Percentiles rank a stretch among this genome's conserved stretches.
These are phyloP conservation scores for Amazona guildingii DNA, from an alignment of 2,113 vertebrate genomes.

Conservation along the genomic window DNA sequence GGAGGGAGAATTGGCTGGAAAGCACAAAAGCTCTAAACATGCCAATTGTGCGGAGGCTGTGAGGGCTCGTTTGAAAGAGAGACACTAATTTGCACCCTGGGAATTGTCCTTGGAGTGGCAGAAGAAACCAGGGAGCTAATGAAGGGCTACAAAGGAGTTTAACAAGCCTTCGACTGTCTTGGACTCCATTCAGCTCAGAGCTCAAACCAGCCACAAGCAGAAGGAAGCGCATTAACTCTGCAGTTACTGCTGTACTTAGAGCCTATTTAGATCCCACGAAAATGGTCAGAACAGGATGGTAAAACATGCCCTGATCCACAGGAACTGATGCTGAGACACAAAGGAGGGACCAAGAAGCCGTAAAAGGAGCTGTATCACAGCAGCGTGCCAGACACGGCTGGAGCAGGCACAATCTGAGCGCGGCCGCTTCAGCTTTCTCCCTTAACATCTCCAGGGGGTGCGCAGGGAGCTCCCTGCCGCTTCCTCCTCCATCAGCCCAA, in stretches of 20 bases:
- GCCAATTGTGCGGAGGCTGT: not conserved
- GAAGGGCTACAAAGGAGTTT: constrained; percentile 7
- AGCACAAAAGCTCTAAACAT: constrained; percentile 20
- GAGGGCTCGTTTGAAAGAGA: not conserved
- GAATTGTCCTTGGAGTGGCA: not conserved
- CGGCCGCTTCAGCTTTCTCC: not conserved
- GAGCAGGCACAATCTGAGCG: not conserved
- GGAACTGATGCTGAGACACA: not conserved
- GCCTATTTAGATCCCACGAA: not conserved
- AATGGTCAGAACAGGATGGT: not conserved
- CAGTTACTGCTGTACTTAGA: not conserved
- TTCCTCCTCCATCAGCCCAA: not conserved
- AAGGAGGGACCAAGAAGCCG: not conserved
- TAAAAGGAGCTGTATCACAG: not conserved
- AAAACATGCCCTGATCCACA: not conserved
- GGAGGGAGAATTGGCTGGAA: not conserved
- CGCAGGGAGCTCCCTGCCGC: not conserved
- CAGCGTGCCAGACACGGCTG: not conserved
- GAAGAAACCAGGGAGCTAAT: not conserved
- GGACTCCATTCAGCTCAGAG: not conserved
- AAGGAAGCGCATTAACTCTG: not conserved
- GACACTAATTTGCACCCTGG: not conserved
- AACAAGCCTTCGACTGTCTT: not conserved
- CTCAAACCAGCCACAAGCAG: not conserved
- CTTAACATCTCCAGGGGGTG: too few species aligned